A percentile compares a stretch with the other conserved stretches of the same genome.
phyloP scores from a whole-genome alignment of 2,113 vertebrate species.

The Pheucticus melanocephalus region DNA sequence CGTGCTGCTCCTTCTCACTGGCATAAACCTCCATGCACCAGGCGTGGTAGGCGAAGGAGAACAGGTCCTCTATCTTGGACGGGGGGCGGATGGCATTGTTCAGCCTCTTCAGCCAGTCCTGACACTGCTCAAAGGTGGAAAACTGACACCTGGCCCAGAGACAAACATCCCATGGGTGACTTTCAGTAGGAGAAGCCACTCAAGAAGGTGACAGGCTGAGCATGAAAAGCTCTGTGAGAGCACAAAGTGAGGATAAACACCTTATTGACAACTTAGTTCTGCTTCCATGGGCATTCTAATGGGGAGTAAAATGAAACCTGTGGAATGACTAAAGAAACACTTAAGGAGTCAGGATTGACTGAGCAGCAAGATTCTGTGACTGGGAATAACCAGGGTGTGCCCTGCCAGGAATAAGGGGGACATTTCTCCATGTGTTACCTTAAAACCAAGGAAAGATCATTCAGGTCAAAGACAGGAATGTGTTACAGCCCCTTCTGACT shows the following conservation, averaged over 20 bases:
- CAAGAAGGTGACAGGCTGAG: background rate
- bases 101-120: constrained; percentile 94
- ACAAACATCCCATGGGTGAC: background rate
- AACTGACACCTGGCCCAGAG: constrained; percentile 88
- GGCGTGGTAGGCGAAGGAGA: constrained; percentile 95
- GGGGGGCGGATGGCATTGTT: constrained; percentile 84
- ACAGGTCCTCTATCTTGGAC: constrained; percentile 91
- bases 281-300: background rate
- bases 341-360: background rate
- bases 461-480: background rate
- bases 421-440: background rate
- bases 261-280: background rate
- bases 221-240: background rate
- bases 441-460: background rate
- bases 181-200: background rate
- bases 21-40: constrained; percentile 95
- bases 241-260: background rate
- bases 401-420: background rate
- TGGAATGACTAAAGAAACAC: background rate
- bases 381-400: background rate
- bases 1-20: constrained; percentile 94
- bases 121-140: constrained; percentile 95
- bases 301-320: background rate
- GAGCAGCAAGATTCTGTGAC: background rate
- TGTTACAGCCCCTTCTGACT: background rate